These are phyloP conservation scores for Zalophus californianus DNA, from an alignment of 2,797 vertebrate species.

Conservation along the genomic window DNA sequence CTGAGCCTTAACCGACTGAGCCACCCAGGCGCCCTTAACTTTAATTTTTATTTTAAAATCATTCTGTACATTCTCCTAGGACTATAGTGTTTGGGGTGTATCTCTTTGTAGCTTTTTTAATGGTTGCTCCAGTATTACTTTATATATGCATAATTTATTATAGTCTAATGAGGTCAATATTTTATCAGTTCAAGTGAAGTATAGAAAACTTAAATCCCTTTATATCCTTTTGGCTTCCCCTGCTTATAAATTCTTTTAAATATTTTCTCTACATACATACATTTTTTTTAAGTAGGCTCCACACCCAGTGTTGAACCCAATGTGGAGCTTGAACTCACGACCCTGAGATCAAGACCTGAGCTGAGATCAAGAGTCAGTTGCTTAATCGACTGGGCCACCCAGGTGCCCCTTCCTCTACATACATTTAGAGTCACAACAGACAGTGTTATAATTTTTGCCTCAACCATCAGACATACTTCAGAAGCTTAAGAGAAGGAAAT, in stretches of 20 bases:
- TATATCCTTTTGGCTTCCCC: background rate
- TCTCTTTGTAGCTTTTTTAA: background rate
- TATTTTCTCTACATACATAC: background rate
- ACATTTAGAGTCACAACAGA: background rate
- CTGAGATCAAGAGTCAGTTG: background rate
- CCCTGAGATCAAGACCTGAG: background rate
- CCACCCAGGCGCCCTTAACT: background rate
- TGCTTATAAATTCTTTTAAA: background rate
- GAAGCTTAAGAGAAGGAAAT: background rate
- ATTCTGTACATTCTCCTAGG: background rate
- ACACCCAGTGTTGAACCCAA: background rate
- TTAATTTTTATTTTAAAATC: background rate
- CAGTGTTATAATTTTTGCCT: background rate
- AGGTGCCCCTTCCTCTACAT: background rate
- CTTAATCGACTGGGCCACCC: background rate
- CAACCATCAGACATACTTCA: background rate
- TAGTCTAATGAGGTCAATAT: background rate
- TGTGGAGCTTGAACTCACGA: background rate
- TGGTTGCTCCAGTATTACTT: background rate
- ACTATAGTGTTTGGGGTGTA: background rate
- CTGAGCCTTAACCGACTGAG: too few relatives aligned
- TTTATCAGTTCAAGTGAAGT: background rate
- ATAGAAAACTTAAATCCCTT: background rate
- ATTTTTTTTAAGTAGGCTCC: background rate
- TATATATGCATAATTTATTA: background rate